Evolutionary conservation across 2,113 vertebrate genomes (phyloP).

Genomic region (Ancistrus triradiatus): DNA sequence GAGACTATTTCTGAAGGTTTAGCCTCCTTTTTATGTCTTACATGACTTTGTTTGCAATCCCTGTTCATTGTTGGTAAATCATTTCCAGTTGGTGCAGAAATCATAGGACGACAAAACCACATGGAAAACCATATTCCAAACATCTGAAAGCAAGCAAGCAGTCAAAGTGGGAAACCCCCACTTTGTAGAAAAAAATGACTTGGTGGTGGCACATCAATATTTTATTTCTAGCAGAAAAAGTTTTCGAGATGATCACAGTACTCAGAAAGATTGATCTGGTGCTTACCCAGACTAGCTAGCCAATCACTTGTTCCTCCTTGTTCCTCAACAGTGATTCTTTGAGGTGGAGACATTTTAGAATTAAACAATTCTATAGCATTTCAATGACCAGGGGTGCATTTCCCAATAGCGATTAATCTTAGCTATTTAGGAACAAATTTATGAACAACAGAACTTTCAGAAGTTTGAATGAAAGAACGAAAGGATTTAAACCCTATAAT

Average conservation of each 20-base stretch:
- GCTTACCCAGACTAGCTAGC: neutral
- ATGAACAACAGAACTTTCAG: no score
- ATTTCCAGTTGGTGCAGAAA: slow-evolving; percentile 68
- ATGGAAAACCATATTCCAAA: slow-evolving; percentile 55
- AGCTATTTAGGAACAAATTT: no score
- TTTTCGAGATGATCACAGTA: neutral
- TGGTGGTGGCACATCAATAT: neutral
- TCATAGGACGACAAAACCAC: slow-evolving; percentile 42
- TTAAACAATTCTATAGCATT: no score
- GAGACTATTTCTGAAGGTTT: slow-evolving; percentile 64
- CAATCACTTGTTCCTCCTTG: neutral
- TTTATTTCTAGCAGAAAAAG: neutral
- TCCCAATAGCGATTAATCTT: no score
- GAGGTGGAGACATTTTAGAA: no score
- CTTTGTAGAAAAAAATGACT: slow-evolving; percentile 23
- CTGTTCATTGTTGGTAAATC: slow-evolving; percentile 70
- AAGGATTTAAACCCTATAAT: no score
- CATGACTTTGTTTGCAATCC: slow-evolving; percentile 60
- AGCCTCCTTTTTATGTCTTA: slow-evolving; percentile 52
- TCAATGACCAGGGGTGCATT: no score
- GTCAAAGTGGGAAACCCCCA: slow-evolving; percentile 45
- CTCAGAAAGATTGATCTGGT: no score
- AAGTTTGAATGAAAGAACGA: no score
- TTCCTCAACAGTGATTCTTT: no score
- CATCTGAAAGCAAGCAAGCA: slow-evolving; percentile 39